Percentiles rank a stretch among this genome's conserved stretches.
These are phyloP conservation scores for Pteruthius melanotis DNA, from an alignment of 2,113 vertebrate species.

Conservation along the genomic window DNA sequence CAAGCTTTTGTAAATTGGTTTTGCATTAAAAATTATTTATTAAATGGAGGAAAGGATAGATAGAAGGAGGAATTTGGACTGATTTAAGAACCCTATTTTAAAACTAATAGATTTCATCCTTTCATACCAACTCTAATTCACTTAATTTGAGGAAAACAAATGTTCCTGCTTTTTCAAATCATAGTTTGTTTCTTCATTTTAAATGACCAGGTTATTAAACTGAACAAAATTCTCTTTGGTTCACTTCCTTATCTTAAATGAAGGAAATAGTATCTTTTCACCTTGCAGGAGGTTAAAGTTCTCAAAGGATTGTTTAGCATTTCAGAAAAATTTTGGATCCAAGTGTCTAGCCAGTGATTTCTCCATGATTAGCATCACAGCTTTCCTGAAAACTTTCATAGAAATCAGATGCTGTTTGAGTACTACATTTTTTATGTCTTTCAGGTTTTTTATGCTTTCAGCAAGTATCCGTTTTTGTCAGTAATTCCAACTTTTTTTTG, in stretches of 20 bases:
- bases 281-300: background rate
- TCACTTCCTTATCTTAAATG: background rate
- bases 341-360: background rate
- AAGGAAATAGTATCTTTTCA: background rate
- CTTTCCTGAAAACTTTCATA: background rate
- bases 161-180: slow-evolving; percentile 24
- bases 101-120: background rate
- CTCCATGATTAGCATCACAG: background rate
- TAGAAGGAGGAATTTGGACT: background rate
- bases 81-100: background rate
- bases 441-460: no score
- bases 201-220: background rate
- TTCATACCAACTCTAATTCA: background rate
- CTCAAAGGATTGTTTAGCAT: background rate
- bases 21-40: background rate
- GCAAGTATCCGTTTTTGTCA: background rate
- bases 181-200: slow-evolving; percentile 27
- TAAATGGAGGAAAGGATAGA: background rate
- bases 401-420: background rate
- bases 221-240: background rate
- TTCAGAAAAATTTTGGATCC: background rate
- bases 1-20: background rate
- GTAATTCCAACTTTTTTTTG: background rate
- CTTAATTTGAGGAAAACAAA: slow-evolving; percentile 9
- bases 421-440: background rate